Evolutionary conservation across 2,797 vertebrate genomes (phyloP), one percentile per base, ranked within the genome.

Genomic region (Momotus momota): DNA sequence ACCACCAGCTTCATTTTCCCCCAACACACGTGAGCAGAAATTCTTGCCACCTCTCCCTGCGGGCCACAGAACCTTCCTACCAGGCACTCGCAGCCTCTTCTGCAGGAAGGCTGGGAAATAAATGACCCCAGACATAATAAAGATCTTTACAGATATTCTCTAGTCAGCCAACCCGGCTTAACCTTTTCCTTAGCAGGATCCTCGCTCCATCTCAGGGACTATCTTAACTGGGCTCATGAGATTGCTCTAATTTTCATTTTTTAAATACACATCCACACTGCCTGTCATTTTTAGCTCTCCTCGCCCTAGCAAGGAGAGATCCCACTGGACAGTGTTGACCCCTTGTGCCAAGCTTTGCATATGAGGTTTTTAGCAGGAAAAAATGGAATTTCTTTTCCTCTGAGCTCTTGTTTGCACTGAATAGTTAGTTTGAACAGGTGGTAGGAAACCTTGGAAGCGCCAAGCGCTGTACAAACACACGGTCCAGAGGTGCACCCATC

Each of bases 161-260:
- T 3, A 65, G 78, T 18, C 84, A 84, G 81, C 49, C 84, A 93
- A 12, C 66, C 64, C 70, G 17, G 43, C 74, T 80, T 62, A 89
- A 91, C 89, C 81, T 92, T 77, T 52, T 73, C 48, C 48, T 57
- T 58, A 64, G 84, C 89, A 89, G 41, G 45, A 67, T 90, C 31
- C 38, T 74, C 72, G 86, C 73, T 26, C 0, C 41, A 21, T n/a
- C 73, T 75, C 38, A 61, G 73, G 69, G 86, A 55, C 64, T 82
- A 2, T 46, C 84, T 73, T 89, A 93, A 94, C 74, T 31, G 51
- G 84, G 48, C 91, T 91, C 93, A 67, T 7, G 81, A 91, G 96
- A 91, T 15, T 48, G 58, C 51, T 72, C 3, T 5, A 61, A 18
- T 20, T 84, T 18, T 35, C 3, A 5, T 31, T 66, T 92, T 85